Evolutionary conservation across 1,140 invertebrate species (phyloP), one percentile per base, ranked within the genome.

Genomic region (Alviniconcha marisindica): DNA sequence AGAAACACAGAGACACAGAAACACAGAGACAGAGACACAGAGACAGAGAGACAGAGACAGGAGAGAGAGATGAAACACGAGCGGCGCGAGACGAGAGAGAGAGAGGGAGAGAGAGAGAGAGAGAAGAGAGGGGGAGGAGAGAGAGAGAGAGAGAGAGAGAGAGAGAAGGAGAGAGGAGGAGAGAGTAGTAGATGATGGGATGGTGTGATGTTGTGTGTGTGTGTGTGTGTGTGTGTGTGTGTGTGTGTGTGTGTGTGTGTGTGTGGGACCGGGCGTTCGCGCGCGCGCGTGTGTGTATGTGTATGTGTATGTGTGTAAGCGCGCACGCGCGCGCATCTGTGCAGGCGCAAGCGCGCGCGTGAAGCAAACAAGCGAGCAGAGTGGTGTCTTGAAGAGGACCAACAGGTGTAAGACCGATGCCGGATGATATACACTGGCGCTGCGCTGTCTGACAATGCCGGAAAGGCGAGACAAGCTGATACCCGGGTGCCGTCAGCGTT

Each of bases 191-290:
- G 60, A 63, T 63, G 40, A 54, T 21, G 42, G 76, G 31, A 33
- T 14, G 14, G 76, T 48, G 44, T 44, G 38, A 3, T 36, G 7
- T 44, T 24, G 76, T 77, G 24, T 77, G 38, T 77, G 21, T 28
- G 28, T 48, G 15, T 48, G 21, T n/a, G 15, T 77, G 40, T 24
- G n/a, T 77, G 76, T 48, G 76, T 77, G 44, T 48, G 44, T 77
- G 76, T 48, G 76, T 77, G 76, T 77, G 76, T 77, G 38, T 77
- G 76, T 77, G 76, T 77, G 76, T 51, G 76, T 51, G 76, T 33
- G 54, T 54, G 77, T 54, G 77, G 5, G 77, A 21, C 48, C 14
- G 54, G 5, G 77, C n/a, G 77, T n/a, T 21, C 7, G 77, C n/a
- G 54, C 12, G 77, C 48, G 74, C 24, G 40, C n/a, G 40, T 48